Evolutionary conservation across 2,888 invertebrate genomes (phyloP), one percentile per base, ranked within the genome.

Genomic region (Ephialtes manifestator): DNA sequence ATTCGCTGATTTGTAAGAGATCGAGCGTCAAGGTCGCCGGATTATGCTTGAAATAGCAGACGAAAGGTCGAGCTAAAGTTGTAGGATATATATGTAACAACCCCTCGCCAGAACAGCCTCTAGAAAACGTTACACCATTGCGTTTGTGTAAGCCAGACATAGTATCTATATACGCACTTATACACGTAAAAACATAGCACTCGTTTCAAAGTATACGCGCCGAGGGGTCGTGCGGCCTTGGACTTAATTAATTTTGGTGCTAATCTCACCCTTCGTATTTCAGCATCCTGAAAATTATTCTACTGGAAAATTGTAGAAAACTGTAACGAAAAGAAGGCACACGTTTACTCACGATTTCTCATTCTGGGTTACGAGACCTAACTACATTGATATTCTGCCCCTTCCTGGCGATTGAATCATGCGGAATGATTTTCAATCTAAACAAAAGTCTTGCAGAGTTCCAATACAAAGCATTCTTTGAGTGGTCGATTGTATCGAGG

Each of bases 221-320:
- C 65, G 39, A 67, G 39, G 35, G 71, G 24, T 71, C 71, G 53
- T 39, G 51, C 53, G 71, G 13, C 68, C 68, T 55, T 48, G 60
- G 68, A 68, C 58, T 81, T 81, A 81, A 81, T 82, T 77, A 82
- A 82, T 82, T 82, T 77, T 55, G 53, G 11, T 58, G 77, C 53
- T 77, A 63, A 82, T 77, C 63, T 31, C 43, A 24, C 75, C 75
- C 51, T 35, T 28, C 71, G 43, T n/a, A 46, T 51, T 53, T 71
- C 18, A 20, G 15, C 67, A 48, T 39, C 39, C 28, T 13, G 18
- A 58, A 77, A 77, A 68, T 67, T 20, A 5, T 55, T 65, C 77
- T 55, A 5, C 65, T 43, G 67, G 55, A 67, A 67, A 77, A 77
- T 77, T 67, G 76, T 53, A 55, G n/a, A 65, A 28, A n/a, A 35